Conservation (phyloP, 2,888 invertebrate species). For the Dendrolimus pini region DNA sequence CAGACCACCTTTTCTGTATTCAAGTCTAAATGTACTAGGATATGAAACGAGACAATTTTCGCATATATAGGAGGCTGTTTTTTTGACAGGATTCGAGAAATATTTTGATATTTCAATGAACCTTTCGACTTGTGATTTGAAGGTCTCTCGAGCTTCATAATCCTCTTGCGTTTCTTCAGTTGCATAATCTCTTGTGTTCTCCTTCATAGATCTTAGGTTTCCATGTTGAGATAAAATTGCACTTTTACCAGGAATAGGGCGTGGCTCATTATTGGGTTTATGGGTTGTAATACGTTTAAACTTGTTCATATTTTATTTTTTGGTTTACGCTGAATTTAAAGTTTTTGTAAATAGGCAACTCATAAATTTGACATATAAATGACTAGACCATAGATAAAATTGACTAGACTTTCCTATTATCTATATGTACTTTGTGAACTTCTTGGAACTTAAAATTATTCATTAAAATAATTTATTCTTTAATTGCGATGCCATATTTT, state of each 20-base stretch:
- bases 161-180: slow-evolving; percentile 26
- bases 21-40: slow-evolving; percentile 46
- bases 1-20: slow-evolving; percentile 47
- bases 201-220: slow-evolving; percentile 23
- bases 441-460: background rate
- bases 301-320: background rate
- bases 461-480: no score
- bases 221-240: slow-evolving; percentile 11
- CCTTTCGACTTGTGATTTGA: slow-evolving; percentile 47
- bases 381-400: background rate
- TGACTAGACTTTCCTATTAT: background rate
- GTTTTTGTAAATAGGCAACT: no score
- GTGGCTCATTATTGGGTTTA: slow-evolving; percentile 5
- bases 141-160: slow-evolving; percentile 25
- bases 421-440: background rate
- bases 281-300: background rate
- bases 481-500: no score
- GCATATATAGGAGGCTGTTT: slow-evolving; percentile 58
- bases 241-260: slow-evolving; percentile 7
- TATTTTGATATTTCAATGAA: slow-evolving; percentile 65
- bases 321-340: no score
- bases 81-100: slow-evolving; percentile 56
- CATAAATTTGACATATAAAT: background rate
- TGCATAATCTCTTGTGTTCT: slow-evolving; percentile 33
- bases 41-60: slow-evolving; percentile 52